These are phyloP conservation scores for Festucalex cinctus DNA, from an alignment of 2,113 vertebrate species.

Conservation along the genomic window DNA sequence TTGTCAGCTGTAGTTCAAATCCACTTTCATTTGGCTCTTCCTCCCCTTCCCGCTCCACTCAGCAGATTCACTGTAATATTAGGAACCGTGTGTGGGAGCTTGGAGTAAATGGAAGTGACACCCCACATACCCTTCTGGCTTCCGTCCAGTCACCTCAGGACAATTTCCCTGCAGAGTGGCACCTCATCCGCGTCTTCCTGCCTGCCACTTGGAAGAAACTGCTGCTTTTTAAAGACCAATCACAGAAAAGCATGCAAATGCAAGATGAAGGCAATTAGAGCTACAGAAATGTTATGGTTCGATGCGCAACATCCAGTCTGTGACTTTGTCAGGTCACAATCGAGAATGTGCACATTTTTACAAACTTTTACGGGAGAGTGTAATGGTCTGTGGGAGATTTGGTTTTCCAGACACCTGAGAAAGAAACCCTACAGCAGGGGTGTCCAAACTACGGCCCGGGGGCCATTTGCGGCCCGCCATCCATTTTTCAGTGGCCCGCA, in stretches of 20 bases:
- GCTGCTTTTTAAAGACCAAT: conserved; percentile 13
- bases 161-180: conserved; percentile 24
- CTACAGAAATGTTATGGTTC: neutral
- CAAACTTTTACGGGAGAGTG: neutral
- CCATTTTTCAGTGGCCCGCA: too few relatives aligned
- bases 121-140: conserved; percentile 30
- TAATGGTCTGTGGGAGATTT: too few relatives aligned
- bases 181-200: conserved; percentile 20
- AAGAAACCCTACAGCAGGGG: too few relatives aligned
- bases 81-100: conserved; percentile 23
- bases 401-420: too few relatives aligned
- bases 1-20: conserved; percentile 15
- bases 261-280: neutral
- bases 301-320: neutral
- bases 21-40: conserved; percentile 14
- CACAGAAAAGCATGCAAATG: neutral
- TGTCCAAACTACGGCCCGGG: too few relatives aligned
- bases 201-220: conserved; percentile 12
- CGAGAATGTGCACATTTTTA: neutral
- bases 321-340: neutral
- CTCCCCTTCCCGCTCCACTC: conserved; percentile 4
- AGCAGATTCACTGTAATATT: conserved; percentile 29
- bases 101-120: conserved; percentile 47
- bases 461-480: too few relatives aligned
- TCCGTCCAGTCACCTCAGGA: conserved; percentile 40